phyloP scores from a whole-genome alignment of 2,888 invertebrate genomes.

The Dorcus hopei region DNA sequence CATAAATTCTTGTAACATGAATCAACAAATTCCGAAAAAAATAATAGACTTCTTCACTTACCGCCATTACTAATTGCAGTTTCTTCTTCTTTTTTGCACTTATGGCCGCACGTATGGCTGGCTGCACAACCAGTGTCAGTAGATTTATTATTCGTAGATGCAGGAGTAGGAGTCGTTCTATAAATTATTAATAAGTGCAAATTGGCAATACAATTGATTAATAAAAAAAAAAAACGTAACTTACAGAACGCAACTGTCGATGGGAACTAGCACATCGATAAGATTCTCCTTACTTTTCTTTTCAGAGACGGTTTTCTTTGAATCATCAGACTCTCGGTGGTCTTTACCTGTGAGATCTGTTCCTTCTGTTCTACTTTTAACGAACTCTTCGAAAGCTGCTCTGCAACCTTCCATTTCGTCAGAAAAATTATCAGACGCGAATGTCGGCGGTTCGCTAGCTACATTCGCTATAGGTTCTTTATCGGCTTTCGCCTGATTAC shows the following conservation, averaged over 20 bases:
- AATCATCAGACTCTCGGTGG: conserved; percentile 2
- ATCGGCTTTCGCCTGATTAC: conserved; percentile 12
- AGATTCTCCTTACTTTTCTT: not conserved
- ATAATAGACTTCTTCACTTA: not conserved
- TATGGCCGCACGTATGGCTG: conserved; percentile 24
- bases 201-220: not conserved
- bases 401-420: conserved; percentile 20
- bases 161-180: not conserved
- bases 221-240: not conserved
- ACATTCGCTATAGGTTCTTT: conserved; percentile 30
- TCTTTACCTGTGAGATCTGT: not conserved
- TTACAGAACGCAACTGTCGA: not conserved
- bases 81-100: conserved; percentile 25
- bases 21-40: no score
- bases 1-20: no score
- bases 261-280: not conserved
- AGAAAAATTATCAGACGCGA: conserved; percentile 12
- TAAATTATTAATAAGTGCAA: not conserved
- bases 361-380: conserved; percentile 18
- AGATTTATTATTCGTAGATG: conserved; percentile 9
- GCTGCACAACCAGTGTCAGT: conserved; percentile 17
- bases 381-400: conserved; percentile 20
- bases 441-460: conserved; percentile 29
- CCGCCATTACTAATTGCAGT: conserved; percentile 5
- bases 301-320: conserved; percentile 5